A percentile compares a stretch with the other conserved stretches of the same genome.
These are phyloP conservation scores for Coelopa pilipes DNA, from an alignment of 2,888 invertebrate species.

Conservation along the genomic window DNA sequence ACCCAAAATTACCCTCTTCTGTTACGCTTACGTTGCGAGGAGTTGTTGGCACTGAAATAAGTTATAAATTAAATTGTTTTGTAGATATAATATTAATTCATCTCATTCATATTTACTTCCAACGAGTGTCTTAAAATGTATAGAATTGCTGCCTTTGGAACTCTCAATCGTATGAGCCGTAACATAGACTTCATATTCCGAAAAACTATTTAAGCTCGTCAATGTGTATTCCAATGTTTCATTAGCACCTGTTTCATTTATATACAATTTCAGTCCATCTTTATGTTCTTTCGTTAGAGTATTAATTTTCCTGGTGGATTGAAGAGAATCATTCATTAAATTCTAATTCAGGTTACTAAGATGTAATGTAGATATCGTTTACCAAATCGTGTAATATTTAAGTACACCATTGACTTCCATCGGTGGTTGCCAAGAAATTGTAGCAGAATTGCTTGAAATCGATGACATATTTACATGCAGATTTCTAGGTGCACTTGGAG, in stretches of 20 bases:
- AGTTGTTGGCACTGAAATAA: slow-evolving; percentile 47
- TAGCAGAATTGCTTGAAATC: slow-evolving; percentile 72
- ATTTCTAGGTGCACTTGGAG: slow-evolving; percentile 69
- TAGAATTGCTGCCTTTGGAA: slow-evolving; percentile 69
- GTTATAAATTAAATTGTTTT: not conserved
- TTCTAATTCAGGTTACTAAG: no score
- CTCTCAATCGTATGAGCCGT: slow-evolving; percentile 78
- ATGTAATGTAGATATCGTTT: slow-evolving; percentile 45
- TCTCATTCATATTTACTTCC: slow-evolving; percentile 64
- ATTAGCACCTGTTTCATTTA: slow-evolving; percentile 37
- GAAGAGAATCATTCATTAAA: not conserved
- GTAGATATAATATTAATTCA: not conserved
- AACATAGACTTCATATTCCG: slow-evolving; percentile 76
- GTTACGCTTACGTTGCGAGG: slow-evolving; percentile 46
- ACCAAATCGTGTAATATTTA: slow-evolving; percentile 74
- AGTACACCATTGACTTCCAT: slow-evolving; percentile 76
- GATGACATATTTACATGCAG: slow-evolving; percentile 54
- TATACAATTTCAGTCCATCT: slow-evolving; percentile 11
- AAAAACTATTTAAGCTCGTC: slow-evolving; percentile 69
- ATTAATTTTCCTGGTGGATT: slow-evolving; percentile 42
- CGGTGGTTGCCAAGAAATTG: slow-evolving; percentile 75
- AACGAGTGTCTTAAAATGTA: slow-evolving; percentile 71
- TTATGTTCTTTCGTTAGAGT: slow-evolving; percentile 21
- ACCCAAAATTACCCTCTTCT: slow-evolving; percentile 36
- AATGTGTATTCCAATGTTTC: slow-evolving; percentile 47